Conservation (phyloP, 2,888 invertebrate genomes). For the Tipula vernalis region DNA sequence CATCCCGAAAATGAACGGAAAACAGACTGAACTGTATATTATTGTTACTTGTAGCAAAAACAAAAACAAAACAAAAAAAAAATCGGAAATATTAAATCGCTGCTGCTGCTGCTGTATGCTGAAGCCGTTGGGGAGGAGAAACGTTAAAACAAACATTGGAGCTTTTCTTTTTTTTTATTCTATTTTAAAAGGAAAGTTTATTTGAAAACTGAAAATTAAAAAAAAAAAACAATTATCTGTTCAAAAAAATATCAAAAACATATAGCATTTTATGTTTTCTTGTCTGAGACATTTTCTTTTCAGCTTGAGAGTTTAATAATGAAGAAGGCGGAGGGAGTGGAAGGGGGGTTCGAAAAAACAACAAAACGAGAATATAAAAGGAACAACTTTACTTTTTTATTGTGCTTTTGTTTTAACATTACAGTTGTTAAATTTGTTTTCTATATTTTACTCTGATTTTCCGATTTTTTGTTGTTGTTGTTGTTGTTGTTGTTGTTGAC, state of each 20-base stretch:
- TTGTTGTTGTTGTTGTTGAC: neutral
- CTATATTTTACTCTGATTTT: neutral
- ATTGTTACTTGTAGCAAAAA: neutral
- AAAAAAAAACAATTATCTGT: neutral
- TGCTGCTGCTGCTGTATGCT: neutral
- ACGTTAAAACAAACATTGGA: neutral
- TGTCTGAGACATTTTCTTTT: neutral
- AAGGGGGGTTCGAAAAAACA: too few species aligned
- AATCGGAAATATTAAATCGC: neutral
- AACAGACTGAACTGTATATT: neutral
- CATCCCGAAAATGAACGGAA: neutral
- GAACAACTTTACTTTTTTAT: neutral
- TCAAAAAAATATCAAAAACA: neutral
- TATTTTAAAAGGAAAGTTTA: neutral
- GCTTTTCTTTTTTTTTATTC: neutral
- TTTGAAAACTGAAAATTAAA: neutral
- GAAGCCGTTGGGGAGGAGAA: neutral
- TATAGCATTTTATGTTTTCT: neutral
- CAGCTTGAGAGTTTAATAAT: neutral
- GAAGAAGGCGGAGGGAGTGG: too few species aligned
- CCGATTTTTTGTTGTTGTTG: neutral
- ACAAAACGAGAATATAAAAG: neutral
- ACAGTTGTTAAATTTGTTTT: constrained; percentile 4
- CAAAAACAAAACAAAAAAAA: neutral
- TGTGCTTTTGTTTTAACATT: neutral